These are phyloP conservation scores for Tachysurus vachellii DNA, from an alignment of 2,113 vertebrate genomes.

Conservation along the genomic window DNA sequence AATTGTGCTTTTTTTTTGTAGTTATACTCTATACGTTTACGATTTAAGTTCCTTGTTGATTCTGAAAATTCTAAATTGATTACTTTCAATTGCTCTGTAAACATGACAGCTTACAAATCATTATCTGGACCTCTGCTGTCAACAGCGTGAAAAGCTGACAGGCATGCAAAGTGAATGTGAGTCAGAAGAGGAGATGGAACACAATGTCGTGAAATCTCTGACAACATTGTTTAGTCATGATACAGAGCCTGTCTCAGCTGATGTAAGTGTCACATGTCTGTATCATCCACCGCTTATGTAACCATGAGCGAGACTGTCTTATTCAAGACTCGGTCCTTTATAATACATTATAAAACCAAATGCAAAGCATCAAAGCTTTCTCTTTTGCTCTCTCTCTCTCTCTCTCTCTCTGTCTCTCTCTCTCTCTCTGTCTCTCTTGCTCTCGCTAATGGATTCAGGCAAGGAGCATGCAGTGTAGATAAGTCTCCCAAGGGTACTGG, in stretches of 20 bases:
- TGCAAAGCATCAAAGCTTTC: conserved; percentile 30
- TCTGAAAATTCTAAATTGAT: conserved; percentile 31
- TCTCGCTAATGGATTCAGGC: neutral
- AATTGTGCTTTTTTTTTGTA: neutral
- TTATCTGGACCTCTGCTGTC: conserved; percentile 18
- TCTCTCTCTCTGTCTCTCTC: neutral
- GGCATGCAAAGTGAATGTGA: conserved; percentile 10
- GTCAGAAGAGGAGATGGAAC: conserved; percentile 12
- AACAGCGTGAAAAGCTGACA: conserved; percentile 25
- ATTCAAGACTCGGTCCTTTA: conserved; percentile 36
- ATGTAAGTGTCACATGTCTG: conserved; percentile 21
- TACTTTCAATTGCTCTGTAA: conserved; percentile 25
- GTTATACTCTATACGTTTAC: neutral
- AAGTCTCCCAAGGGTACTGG: conserved; percentile 37
- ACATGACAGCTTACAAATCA: conserved; percentile 15
- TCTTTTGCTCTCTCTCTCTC: neutral
- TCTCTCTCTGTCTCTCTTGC: no score
- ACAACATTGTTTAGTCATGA: conserved; percentile 24
- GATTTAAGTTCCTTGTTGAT: neutral
- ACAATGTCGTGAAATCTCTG: conserved; percentile 9
- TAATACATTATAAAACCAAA: conserved; percentile 24
- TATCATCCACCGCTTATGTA: conserved; percentile 11
- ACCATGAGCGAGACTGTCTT: conserved; percentile 29
- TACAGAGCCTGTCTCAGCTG: conserved; percentile 20
- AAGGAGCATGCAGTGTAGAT: conserved; percentile 42